phyloP scores from a whole-genome alignment of 1,140 invertebrate species.

The Bathynomus jamesi region DNA sequence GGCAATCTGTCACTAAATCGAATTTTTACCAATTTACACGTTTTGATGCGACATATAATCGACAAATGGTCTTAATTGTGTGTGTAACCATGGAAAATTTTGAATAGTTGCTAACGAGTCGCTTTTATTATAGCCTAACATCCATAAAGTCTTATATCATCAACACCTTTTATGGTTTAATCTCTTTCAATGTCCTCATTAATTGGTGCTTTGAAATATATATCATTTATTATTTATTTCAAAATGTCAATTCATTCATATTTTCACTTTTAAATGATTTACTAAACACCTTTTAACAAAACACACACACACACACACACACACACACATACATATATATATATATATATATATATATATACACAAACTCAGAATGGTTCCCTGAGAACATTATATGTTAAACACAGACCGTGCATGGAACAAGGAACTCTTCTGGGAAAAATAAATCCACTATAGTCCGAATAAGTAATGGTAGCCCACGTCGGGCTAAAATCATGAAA shows the following conservation, averaged over 20 bases:
- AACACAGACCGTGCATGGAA: too few relatives aligned
- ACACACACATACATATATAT: neutral
- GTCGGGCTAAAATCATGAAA: too few relatives aligned
- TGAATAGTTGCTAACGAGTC: neutral
- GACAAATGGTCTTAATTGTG: neutral
- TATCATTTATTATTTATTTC: neutral
- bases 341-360: neutral
- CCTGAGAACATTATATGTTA: too few relatives aligned
- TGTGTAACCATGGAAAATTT: neutral
- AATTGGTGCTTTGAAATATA: too few relatives aligned
- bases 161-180: neutral
- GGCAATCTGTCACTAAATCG: neutral
- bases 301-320: neutral
- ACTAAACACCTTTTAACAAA: neutral
- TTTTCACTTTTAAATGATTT: neutral
- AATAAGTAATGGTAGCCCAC: too few relatives aligned
- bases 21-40: neutral
- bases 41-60: neutral
- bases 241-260: neutral
- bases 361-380: too few relatives aligned
- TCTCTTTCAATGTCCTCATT: neutral
- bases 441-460: too few relatives aligned
- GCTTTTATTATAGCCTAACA: neutral
- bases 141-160: neutral
- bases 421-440: too few relatives aligned